Base-by-base conservation (phyloP, 2,113 vertebrate species). In the Calypte anna region DNA sequence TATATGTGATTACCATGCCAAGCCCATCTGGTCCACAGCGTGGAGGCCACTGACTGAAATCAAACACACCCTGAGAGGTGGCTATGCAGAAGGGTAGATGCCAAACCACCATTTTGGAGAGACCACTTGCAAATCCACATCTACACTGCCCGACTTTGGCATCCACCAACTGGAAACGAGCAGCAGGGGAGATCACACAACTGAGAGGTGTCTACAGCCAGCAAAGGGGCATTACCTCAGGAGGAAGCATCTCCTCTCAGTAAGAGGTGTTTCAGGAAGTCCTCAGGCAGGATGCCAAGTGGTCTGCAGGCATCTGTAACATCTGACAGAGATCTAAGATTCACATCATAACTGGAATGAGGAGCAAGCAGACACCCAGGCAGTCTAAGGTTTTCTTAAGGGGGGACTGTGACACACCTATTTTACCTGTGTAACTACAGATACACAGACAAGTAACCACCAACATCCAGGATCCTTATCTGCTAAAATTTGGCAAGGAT, bases 1-100 rank as follows among this genome's bases (percentile, higher is more conserved):
- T 31, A 19, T 1, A 33, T 33, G 13, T 66, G 20, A 76, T 76
- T 53, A 43, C 31, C 18, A 18, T 17, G 79, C 62, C 85, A 91
- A 94, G 62, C 17, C 70, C 88, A 93, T 79, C 66, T 79, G 85
- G 48, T 28, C n/a, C 82, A 23, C 79, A 93, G 91, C 91, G 53
- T 1, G 75, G 17, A 93, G 20, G 54, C 51, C 33, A 28, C 90
- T 46, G 28, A 18, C 59, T 16, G 55, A 74, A 38, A 31, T 46
- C 3, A 0, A 46, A 18, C 19, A 0, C 0, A 53, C 66, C 57
- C 70, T 38, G 85, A 48, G 23, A 82, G n/a, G 13, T 85, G 19
- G 27, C 61, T 72, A 27, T 20, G 38, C 12, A 70, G 24, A 24
- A 3, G 25, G 27, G 44, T 7, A 77, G 88, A 36, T 62, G 72